A percentile compares a stretch with the other conserved stretches of the same genome.
phyloP scores from a whole-genome alignment of 2,888 invertebrate species.

The Stratiomys singularior region DNA sequence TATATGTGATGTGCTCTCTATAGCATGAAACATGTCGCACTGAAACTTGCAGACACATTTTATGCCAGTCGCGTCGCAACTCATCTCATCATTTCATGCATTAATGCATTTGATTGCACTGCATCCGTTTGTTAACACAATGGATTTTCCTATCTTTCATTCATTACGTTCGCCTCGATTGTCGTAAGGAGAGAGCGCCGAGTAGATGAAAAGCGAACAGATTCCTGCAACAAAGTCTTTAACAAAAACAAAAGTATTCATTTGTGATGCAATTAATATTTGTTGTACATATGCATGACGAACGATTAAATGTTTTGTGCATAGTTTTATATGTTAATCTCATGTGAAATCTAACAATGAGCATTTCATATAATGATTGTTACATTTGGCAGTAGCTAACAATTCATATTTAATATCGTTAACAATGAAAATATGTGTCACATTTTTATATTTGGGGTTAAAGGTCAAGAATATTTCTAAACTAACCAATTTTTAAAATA shows the following conservation, averaged over 20 bases:
- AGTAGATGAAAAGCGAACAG: not conserved
- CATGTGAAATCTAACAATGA: constrained; percentile 2
- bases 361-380: no score
- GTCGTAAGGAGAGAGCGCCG: not conserved
- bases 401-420: no score
- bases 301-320: constrained; percentile 6
- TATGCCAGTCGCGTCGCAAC: constrained; percentile 24
- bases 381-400: no score
- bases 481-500: no score
- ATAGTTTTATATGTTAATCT: not conserved
- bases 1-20: constrained; percentile 47
- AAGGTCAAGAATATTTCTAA: no score
- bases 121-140: constrained; percentile 38
- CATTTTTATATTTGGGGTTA: no score
- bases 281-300: constrained; percentile 10
- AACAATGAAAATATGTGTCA: no score
- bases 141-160: constrained; percentile 14
- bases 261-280: not conserved
- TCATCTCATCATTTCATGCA: constrained; percentile 29
- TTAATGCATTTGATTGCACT: constrained; percentile 30
- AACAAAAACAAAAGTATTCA: not conserved
- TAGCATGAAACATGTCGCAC: constrained; percentile 29
- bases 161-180: not conserved
- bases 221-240: not conserved
- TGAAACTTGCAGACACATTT: constrained; percentile 37